Evolutionary conservation across 2,797 vertebrate genomes (phyloP), one percentile per base, ranked within the genome.

Genomic region (Pyrrhura leucotis): DNA sequence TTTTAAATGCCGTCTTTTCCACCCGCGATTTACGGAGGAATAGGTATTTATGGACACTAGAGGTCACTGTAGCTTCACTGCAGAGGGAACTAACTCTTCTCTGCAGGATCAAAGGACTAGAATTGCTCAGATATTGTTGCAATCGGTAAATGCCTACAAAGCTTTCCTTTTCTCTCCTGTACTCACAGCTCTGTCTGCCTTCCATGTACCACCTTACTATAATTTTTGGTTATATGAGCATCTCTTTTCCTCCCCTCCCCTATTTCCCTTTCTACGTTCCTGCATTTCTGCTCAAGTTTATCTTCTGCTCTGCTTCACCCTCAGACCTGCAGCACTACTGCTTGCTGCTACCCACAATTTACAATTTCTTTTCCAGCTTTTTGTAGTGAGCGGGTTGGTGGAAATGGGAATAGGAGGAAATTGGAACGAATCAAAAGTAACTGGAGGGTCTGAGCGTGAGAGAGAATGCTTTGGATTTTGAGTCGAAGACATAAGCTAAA

Each of bases 51-150:
- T 5, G 20, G 69, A 95, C 97, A 91, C 96, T 97, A 97, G 97
- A 95, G 96, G 97, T 92, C 97, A 95, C 90, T 97, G 92, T 69
- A 90, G 92, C 65, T 93, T 91, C 95, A 94, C 20, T 85, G 82
- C 59, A 85, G 13, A 29, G n/a, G 29, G 67, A 92, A 48, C 0
- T 1, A 93, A 59, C 23, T 2, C 35, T 61, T 59, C 13, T 61
- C 23, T 51, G 48, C n/a, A 25, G 33, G 51, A 73, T 67, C 62
- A 31, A 85, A 88, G 22, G 7, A 39, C 50, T 47, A 6, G 25
- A 14, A 37, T 29, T n/a, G 7, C 1, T 17, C 20, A 54, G 21
- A 61, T 40, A 50, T 50, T 28, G 5, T 28, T 79, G 65, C 26
- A 72, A 45, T 6, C 51, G 31, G 65, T 10, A 63, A 80, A 53